Evolutionary conservation across 2,113 vertebrate genomes (phyloP), one percentile per base, ranked within the genome.

Genomic region (Pluvialis apricaria): DNA sequence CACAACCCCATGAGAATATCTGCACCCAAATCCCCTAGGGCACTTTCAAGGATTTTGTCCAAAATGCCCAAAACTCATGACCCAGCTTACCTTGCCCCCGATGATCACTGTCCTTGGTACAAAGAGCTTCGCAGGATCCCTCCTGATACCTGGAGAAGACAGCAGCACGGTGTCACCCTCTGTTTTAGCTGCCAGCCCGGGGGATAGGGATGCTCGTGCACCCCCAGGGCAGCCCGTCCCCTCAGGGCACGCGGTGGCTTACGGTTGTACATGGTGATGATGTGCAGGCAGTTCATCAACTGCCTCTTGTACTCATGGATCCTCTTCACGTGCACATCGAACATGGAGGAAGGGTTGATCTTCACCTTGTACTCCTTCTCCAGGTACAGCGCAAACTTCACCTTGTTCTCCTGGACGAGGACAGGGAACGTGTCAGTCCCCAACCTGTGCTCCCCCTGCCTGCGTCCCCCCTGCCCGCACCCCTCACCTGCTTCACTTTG

Each of bases 301-400:
- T 99, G 99, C 52, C 99, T 97, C 96, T 99, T 99, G 97, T 99
- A 99, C 97, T 99, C 99, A 2, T 99, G 99, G 95, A 99, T 99
- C 87, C 99, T 98, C 96, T 99, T 99, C 92, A 99, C 99, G 1
- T 99, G 99, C 65, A 99, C 99, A 3, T 99, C 99, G 31, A 99
- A 99, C 98, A 99, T 99, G 97, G 99, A 99, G 26, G 98, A 96
- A 0, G 99, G 98, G 97, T 99, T 99, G 92, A 99, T 99, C 94
- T 99, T 98, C 96, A 99, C 98, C 31, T 98, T 96, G 97, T 99
- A 99, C 90, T 99, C 98, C 24, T 98, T 98, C 98, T 99, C 99
- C 98, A 99, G 98, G 97, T 98, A 99, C 83, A 98, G 98, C 0
- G 98, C 98, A 3, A 99, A 99, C 95, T 99, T 99, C 92, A 98